phyloP scores from a whole-genome alignment of 2,888 invertebrate genomes.

The Apamea epomidion region DNA sequence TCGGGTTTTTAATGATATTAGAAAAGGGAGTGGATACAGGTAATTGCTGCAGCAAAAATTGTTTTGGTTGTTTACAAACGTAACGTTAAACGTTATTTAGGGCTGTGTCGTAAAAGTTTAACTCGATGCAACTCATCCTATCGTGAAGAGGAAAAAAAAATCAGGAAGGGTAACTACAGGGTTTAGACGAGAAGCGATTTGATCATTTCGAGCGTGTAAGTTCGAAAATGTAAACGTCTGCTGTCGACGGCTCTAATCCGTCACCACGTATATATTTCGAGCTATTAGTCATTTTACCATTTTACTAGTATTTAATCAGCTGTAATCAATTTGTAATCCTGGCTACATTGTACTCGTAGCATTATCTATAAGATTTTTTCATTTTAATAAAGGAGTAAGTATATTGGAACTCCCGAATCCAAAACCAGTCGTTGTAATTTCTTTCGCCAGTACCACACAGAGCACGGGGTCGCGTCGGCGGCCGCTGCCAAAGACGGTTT shows the following conservation, averaged over 20 bases:
- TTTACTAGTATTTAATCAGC: conserved; percentile 5
- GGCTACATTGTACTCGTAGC: conserved; percentile 34
- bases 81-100: not conserved
- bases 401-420: conserved; percentile 3
- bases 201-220: conserved; percentile 2
- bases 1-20: not conserved
- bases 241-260: not conserved
- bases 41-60: not conserved
- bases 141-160: conserved; percentile 7
- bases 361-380: conserved; percentile 10
- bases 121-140: conserved; percentile 30
- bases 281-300: not conserved
- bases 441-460: not conserved
- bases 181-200: conserved; percentile 15
- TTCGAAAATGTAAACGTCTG: not conserved
- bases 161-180: conserved; percentile 23
- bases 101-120: not conserved
- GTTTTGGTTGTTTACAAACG: not conserved
- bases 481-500: not conserved
- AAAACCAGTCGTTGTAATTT: conserved; percentile 27
- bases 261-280: not conserved
- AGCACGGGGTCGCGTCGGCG: not conserved
- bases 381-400: conserved; percentile 27
- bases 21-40: not conserved
- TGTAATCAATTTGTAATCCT: not conserved